Evolutionary conservation across 2,888 invertebrate genomes (phyloP), one percentile per base, ranked within the genome.

Genomic region (Fragum whitleyi): DNA sequence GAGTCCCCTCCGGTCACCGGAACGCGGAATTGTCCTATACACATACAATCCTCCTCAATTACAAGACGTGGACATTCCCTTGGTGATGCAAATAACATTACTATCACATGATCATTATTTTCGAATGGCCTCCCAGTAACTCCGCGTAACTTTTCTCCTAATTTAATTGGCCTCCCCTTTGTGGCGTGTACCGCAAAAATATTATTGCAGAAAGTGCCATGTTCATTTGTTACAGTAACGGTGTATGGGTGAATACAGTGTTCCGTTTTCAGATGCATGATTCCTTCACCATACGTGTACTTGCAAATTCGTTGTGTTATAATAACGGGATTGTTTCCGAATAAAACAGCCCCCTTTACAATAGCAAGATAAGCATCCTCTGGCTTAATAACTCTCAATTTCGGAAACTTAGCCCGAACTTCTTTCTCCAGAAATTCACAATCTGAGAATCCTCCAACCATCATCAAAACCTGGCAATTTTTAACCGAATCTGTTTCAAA

Each of bases 361-460:
- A 62, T 21, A 36, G 62, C 62, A 6, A 62, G n/a, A 21, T 21
- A 32, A 19, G 62, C 62, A n/a, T 62, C 39, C 5, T n/a, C 1
- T 36, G 62, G 62, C 6, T 26, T 62, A n/a, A 62, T 21, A n/a
- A 62, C n/a, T 19, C n/a, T 62, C 32, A 62, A 16, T 6, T 19
- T 21, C 21, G 36, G 19, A 21, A 62, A 62, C 11, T 11, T 23
- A 9, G 19, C 19, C 9, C n/a, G n/a, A 62, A 62, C 21, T 5
- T 16, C 39, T 21, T 62, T 16, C 36, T 36, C 14, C 11, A 62
- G 39, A 21, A 62, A n/a, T 21, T 9, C 14, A 2, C 29, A 62
- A 21, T 62, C 62, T 1, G 62, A 32, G 21, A 62, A 62, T 6
- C 62, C 62, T 1, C 62, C 62, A 9, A 62, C 62, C 39, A 62